Base-by-base conservation (phyloP, 1,140 invertebrate genomes). In the Arctopsyche grandis region DNA sequence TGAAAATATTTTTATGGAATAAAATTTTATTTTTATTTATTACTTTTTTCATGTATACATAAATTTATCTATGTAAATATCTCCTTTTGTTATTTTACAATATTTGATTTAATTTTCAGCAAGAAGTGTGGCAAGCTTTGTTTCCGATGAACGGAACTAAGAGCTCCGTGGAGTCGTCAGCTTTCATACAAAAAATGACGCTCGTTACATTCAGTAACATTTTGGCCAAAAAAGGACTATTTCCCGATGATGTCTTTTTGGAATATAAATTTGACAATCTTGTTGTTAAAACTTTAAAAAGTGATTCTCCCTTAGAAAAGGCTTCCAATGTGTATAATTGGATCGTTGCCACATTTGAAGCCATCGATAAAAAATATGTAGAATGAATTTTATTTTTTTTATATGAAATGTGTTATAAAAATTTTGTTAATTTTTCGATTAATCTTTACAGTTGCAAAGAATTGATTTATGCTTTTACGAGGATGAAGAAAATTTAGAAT, bases 291-390 rank as follows among this genome's bases (percentile, higher is more conserved):
- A 26, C 76, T 19, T 43, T 80, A 9, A 76, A 80, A 58, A 10
- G 43, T 0, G 19, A 71, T n/a, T 43, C 73, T 7, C 19, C 7
- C 0, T 70, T 16, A 24, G 5, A 43, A 19, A 19, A 52, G 19
- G 63, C 74, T 22, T 70, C 58, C 56, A 14, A 9, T n/a, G 48
- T 77, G 21, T 73, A 73, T 24, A 56, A 52, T 19, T 74, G 69
- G 75, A 77, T 80, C 22, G 60, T 5, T 12, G 48, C 60, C n/a
- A 16, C 48, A 9, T 38, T 48, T 46, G 79, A 73, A 19, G 46
- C 75, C 0, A 73, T 80, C 7, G 75, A 80, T 9, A 77, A 80
- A 29, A 29, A 80, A 80, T 80, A 77, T 80, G 79, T 80, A 60
- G 73, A 24, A 9, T 63, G 14, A 38, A 48, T 66, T 66, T 26